These are phyloP conservation scores for Ageneiosus marmoratus DNA, from an alignment of 2,113 vertebrate genomes.

Conservation along the genomic window DNA sequence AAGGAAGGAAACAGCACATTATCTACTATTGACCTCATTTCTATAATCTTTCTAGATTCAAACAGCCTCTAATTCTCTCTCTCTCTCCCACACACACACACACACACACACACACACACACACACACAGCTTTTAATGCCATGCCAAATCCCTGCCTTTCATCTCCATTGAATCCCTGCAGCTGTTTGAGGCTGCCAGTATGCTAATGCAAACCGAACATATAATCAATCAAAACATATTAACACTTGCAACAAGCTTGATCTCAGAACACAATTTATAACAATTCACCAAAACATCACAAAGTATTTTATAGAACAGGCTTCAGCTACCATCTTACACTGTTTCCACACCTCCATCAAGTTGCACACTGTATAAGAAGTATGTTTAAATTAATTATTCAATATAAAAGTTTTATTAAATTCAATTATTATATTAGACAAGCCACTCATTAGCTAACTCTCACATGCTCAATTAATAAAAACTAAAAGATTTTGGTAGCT, in stretches of 20 bases:
- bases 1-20: constrained; percentile 6
- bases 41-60: constrained; percentile 16
- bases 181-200: constrained; percentile 35
- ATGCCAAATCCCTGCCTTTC: constrained; percentile 41
- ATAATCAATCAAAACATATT: constrained; percentile 32
- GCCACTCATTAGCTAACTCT: no score
- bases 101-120: constrained; percentile 13
- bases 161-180: constrained; percentile 47
- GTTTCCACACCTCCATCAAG: not conserved
- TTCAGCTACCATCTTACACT: not conserved
- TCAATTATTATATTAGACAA: no score
- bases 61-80: not conserved
- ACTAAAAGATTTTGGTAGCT: no score
- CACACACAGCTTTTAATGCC: constrained; percentile 12
- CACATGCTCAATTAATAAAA: no score
- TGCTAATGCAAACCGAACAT: not conserved
- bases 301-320: not conserved
- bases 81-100: not conserved
- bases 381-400: not conserved
- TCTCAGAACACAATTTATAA: constrained; percentile 11
- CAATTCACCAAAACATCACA: not conserved
- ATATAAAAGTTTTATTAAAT: no score
- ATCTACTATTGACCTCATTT: constrained; percentile 15
- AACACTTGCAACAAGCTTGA: constrained; percentile 25
- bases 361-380: not conserved